Base-by-base conservation (phyloP, 2,888 invertebrate genomes). In the Drosophila vallismaia region DNA sequence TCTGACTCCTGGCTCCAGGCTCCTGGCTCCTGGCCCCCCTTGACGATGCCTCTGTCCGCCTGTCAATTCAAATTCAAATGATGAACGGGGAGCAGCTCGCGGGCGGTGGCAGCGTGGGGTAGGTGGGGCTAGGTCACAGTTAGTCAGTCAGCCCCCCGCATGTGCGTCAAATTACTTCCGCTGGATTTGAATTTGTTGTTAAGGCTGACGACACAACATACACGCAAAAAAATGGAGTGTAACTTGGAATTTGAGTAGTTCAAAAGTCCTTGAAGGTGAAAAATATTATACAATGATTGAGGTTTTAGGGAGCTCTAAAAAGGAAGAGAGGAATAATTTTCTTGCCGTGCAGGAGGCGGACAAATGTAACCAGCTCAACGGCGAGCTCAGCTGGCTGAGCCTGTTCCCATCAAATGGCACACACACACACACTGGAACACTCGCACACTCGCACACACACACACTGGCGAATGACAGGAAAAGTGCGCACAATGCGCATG, bases 101-200 rank as follows among this genome's bases (percentile, higher is more conserved):
- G 26, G 12, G 14, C 26, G 42, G 56, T 24, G 29, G 29, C 33
- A 19, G 19, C 19, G 19, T 28, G 40, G 49, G 24, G 14, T 5
- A n/a, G 26, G 70, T 12, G 52, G 38, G 50, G 71, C 51, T 31
- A 38, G 53, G 72, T 49, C 49, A 68, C 69, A 50, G 49, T 67
- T 24, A 49, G 60, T 62, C 50, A 67, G 53, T 58, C 48, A 42
- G 71, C 66, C 58, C 67, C 66, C 74, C 54, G 75, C 85, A 71
- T 80, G 85, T 77, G 80, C 79, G 79, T 86, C 77, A 87, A 82
- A 83, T 83, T 85, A 87, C 79, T 85, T 87, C 88, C 88, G 86
- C 82, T 82, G 88, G 82, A 83, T 83, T 83, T 83, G 76, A 83
- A 85, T 82, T 87, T 81, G 74, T 81, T 86, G 81, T 84, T 81